Evolutionary conservation across 2,888 invertebrate genomes (phyloP), one percentile per base, ranked within the genome.

Genomic region (Polyommatus icarus): DNA sequence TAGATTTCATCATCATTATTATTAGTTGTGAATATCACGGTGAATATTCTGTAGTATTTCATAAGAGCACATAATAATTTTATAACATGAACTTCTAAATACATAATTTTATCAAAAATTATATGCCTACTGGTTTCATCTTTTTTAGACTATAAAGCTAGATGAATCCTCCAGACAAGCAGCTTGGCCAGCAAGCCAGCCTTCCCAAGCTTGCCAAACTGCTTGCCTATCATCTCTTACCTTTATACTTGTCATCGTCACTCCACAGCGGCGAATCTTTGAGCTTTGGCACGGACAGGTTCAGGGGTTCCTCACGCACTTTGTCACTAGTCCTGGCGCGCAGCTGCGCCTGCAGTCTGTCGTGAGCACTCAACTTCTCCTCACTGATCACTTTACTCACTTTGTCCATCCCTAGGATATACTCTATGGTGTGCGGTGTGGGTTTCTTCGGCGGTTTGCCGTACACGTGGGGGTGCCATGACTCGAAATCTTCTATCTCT

Each of bases 381-480:
- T 73, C 73, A 72, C 72, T 72, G 15, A 24, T 40, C 73, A 24
- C 46, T 73, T 50, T 24, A 73, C 73, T 12, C 29, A 75, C 73
- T 73, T 24, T 24, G 12, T 5, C n/a, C 18, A 18, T 32, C 75
- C 98, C 98, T 83, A 99, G 94, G 82, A 98, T 98, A 87, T 98
- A 97, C 82, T 97, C 96, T 86, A 99, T 98, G 67, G 96, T 96
- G 89, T 98, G 98, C 5, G 98, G 97, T 1, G 98, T 98, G 1
- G 98, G 98, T 78, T 95, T 95, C 83, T 96, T 96, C 12, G 97
- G 97, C 15, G 97, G 96, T 83, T 96, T 96, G 3, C 96, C 97
- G 88, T 98, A 98, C 32, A 98, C 97, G 89, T 98, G 98, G 57
- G 98, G 97, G 92, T 98, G 98, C 98, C 98, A 98, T 61, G 97